Evolutionary conservation across 2,888 invertebrate genomes (phyloP), one percentile per base, ranked within the genome.

Genomic region (Calameuta pallipes): DNA sequence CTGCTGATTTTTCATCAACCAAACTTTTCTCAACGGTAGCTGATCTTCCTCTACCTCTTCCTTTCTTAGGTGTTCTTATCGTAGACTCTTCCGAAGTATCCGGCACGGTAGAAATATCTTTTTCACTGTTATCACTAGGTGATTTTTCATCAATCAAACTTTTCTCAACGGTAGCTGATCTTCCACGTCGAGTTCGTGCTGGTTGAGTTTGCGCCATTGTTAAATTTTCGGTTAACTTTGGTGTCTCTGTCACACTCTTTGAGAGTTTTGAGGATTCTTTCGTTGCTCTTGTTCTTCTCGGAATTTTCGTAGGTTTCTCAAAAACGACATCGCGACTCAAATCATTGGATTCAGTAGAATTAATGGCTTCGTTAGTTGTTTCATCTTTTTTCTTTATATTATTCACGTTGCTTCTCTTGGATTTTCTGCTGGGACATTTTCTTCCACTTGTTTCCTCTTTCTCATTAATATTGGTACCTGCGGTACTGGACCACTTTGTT

Each of bases 61-160:
- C 37, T 76, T 75, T 76, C 41, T 76, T 76, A 3, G 73, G 76
- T 71, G 15, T 34, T 2, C 4, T 12, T 75, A 12, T 31, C 15
- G 36, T 15, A 23, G 56, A 6, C 6, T 56, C 56, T 56, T 23
- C 2, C 56, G 2, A 23, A 23, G 56, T 56, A 23, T 56, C 1
- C 23, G 9, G 9, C 56, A 23, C 15, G 23, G 2, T 9, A 56
- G 23, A 9, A 15, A 23, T 15, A 23, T 56, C 23, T 56, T 56
- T 23, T 9, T 23, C 56, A 56, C 23, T 41, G 41, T 9, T 56
- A 56, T 56, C 56, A 23, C 15, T 15, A 2, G 56, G 23, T 56
- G 56, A 56, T 23, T 56, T 56, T 23, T 23, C 56, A 56, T 56
- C 23, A 15, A 56, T 9, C 56, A 23, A 23, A 23, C 0, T 9